A percentile compares a stretch with the other conserved stretches of the same genome.
Conservation (phyloP, 2,113 vertebrate genomes). For the Eonycteris spelaea region DNA sequence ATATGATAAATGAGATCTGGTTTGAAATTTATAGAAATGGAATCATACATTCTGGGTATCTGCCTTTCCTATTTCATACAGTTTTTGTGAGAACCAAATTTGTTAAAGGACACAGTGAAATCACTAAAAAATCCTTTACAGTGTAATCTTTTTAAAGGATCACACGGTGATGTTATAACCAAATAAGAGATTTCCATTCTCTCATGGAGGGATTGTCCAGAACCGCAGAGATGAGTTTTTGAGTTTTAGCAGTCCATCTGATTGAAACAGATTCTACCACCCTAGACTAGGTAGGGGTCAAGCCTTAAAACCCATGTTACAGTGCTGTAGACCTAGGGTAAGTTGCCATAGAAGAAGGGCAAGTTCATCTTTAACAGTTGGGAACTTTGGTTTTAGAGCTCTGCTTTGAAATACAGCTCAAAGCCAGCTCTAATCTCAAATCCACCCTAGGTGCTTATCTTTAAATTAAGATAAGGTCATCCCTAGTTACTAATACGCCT, state of each 20-base stretch:
- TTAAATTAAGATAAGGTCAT: background rate
- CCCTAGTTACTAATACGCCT: background rate
- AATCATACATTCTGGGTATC: background rate
- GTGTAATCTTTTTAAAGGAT: background rate
- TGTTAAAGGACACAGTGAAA: background rate
- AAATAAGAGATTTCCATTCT: background rate
- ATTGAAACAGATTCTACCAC: background rate
- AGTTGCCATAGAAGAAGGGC: background rate
- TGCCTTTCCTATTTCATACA: background rate
- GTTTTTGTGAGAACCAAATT: background rate
- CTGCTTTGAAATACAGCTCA: constrained; percentile 7
- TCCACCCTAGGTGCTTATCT: background rate
- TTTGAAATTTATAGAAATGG: background rate
- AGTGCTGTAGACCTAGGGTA: background rate
- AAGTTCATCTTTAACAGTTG: background rate
- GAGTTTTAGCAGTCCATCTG: background rate
- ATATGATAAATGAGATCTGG: background rate
- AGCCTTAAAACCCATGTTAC: background rate
- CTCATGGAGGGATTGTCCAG: background rate
- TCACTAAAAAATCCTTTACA: background rate
- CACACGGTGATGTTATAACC: background rate
- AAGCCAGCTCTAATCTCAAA: background rate
- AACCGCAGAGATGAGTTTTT: background rate
- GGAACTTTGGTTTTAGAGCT: background rate
- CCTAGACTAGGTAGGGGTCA: background rate